phyloP scores from a whole-genome alignment of 2,113 vertebrate genomes.

The Corydoras sp. region DNA sequence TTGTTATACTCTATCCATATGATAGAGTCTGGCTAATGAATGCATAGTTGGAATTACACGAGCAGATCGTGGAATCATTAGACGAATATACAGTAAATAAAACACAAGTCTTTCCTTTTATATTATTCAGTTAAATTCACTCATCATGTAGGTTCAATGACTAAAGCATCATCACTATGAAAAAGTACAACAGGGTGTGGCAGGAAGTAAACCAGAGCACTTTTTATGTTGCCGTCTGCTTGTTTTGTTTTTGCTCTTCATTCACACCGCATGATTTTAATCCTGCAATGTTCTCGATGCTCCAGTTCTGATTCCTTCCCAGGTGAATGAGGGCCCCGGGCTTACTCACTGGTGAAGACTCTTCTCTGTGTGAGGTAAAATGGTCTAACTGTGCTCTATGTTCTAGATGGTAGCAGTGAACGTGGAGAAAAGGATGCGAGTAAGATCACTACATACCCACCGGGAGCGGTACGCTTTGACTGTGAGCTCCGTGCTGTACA shows the following conservation, averaged over 20 bases:
- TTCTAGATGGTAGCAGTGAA: conserved; percentile 90
- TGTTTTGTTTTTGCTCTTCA: background rate
- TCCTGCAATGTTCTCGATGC: conserved; percentile 9
- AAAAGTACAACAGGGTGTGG: too few species aligned
- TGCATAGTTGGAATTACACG: background rate
- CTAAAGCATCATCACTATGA: too few species aligned
- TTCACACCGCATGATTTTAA: conserved; percentile 10
- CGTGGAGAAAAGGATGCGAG: conserved; percentile 96
- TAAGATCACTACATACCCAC: conserved; percentile 97
- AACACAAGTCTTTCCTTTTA: too few species aligned
- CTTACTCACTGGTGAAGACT: background rate
- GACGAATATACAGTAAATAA: background rate
- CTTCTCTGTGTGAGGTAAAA: background rate
- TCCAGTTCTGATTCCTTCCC: conserved; percentile 22
- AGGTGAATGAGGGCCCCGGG: conserved; percentile 7
- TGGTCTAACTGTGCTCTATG: conserved; percentile 36
- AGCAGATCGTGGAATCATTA: conserved; percentile 2
- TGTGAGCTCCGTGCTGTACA: conserved; percentile 88
- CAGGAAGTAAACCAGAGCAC: background rate
- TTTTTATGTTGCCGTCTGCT: background rate
- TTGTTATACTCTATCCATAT: background rate
- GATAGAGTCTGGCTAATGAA: background rate
- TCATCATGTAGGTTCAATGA: too few species aligned
- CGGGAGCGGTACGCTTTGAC: conserved; percentile 88
- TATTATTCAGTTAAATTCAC: too few species aligned